Percentiles rank a stretch among this genome's conserved stretches.
phyloP scores from a whole-genome alignment of 2,888 invertebrate species.

The Tetheella fluctuosa region DNA sequence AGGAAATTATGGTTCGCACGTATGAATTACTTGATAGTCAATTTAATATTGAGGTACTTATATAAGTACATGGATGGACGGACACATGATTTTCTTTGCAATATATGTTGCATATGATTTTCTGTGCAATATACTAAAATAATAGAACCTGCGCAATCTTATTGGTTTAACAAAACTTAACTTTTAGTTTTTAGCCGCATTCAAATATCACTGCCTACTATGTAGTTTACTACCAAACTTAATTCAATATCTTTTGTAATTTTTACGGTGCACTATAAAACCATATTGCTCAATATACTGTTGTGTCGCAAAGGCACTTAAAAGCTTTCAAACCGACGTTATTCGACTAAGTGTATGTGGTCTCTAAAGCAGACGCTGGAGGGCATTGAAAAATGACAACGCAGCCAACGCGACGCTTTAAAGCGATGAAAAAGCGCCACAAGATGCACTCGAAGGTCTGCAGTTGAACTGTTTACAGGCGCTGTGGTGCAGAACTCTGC shows the following conservation, averaged over 20 bases:
- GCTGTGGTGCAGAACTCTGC: slow-evolving; percentile 32
- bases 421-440: slow-evolving; percentile 49
- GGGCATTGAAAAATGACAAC: slow-evolving; percentile 37
- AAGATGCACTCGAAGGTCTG: slow-evolving; percentile 61
- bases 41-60: no score
- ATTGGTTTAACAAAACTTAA: not conserved
- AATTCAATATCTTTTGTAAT: not conserved
- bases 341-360: slow-evolving; percentile 12
- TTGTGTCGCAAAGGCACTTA: slow-evolving; percentile 10
- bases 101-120: no score
- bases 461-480: slow-evolving; percentile 31
- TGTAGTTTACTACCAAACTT: not conserved
- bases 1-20: no score
- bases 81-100: not conserved
- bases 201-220: not conserved
- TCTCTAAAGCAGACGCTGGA: slow-evolving; percentile 18
- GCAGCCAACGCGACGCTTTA: slow-evolving; percentile 39
- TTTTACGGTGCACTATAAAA: not conserved
- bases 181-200: not conserved
- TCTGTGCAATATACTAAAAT: no score
- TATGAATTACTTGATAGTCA: no score
- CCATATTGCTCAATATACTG: not conserved
- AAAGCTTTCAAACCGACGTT: slow-evolving; percentile 4
- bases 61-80: no score
- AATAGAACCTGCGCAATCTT: not conserved